These are phyloP conservation scores for Solenopsis invicta DNA, from an alignment of 1,140 invertebrate genomes.

Conservation along the genomic window DNA sequence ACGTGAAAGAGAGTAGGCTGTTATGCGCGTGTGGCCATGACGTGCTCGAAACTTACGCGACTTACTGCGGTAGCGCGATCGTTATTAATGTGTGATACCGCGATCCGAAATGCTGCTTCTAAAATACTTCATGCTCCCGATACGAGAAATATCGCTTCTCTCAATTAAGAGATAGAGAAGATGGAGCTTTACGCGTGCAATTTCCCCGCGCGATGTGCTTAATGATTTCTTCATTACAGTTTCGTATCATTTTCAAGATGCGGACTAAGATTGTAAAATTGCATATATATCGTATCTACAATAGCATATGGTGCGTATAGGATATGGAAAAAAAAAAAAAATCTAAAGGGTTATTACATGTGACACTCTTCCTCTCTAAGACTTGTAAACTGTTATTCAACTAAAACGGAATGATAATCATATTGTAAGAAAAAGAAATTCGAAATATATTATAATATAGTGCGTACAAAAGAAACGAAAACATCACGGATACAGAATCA, in stretches of 20 bases:
- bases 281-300: constrained; percentile 33
- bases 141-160: not conserved
- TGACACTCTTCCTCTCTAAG: constrained; percentile 29
- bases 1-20: constrained; percentile 56
- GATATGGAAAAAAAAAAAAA: constrained; percentile 14
- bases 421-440: not conserved
- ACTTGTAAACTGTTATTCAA: not conserved
- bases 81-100: not conserved
- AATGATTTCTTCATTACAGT: not conserved
- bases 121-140: constrained; percentile 12
- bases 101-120: constrained; percentile 31
- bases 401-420: not conserved
- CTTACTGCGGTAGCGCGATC: constrained; percentile 1
- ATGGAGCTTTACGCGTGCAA: not conserved
- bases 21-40: constrained; percentile 59
- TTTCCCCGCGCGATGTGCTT: not conserved
- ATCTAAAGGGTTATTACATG: not conserved
- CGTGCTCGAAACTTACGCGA: constrained; percentile 46
- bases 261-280: constrained; percentile 10
- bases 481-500: not conserved
- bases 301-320: not conserved
- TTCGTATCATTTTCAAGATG: not conserved
- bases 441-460: not conserved
- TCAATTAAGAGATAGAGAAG: constrained; percentile 25
- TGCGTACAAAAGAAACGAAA: not conserved